Evolutionary conservation across 1,140 invertebrate species (phyloP), one percentile per base, ranked within the genome.

Genomic region (Drosophila kikkawai): DNA sequence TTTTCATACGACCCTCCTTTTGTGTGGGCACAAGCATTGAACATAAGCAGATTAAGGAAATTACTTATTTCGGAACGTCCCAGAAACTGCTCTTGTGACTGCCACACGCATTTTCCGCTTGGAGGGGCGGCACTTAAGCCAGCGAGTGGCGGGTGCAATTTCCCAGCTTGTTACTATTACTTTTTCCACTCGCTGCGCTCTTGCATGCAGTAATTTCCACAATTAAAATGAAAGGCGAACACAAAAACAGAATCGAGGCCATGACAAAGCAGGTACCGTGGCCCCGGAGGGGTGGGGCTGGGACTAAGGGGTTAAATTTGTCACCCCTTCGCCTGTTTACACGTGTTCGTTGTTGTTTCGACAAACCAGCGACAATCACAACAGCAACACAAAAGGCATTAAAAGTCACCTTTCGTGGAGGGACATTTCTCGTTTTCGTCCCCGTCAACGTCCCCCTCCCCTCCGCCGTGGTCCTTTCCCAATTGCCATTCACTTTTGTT

Each of bases 401-500:
- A 85, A 90, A 90, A 90, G 86, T 90, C 85, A 90, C 85, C 85
- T 90, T 91, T 90, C 55, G 75, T 65, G 75, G 57, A 53, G 75
- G 70, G 80, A 80, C 77, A 34, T 64, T 56, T 53, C 44, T 39
- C 42, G 48, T 26, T 39, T 17, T 32, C 58, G 45, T 48, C n/a
- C 51, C 47, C 55, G 61, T 60, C 41, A 42, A 17, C 58, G 45
- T 47, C n/a, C 51, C 47, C 55, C 53, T 60, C 42, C 47, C 7
- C 34, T 13, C 32, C 36, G 70, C 32, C 55, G 44, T 67, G 84
- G 83, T 83, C 84, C 84, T 69, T 88, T 84, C 83, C 71, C 75
- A 83, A 87, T 88, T 87, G 83, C 88, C 84, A 88, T 88, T 84
- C 80, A 63, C 76, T 69, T 79, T 83, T 87, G 84, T 87, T 90